Evolutionary conservation across 2,113 vertebrate genomes (phyloP).

Genomic region (Hymenochirus boettgeri): DNA sequence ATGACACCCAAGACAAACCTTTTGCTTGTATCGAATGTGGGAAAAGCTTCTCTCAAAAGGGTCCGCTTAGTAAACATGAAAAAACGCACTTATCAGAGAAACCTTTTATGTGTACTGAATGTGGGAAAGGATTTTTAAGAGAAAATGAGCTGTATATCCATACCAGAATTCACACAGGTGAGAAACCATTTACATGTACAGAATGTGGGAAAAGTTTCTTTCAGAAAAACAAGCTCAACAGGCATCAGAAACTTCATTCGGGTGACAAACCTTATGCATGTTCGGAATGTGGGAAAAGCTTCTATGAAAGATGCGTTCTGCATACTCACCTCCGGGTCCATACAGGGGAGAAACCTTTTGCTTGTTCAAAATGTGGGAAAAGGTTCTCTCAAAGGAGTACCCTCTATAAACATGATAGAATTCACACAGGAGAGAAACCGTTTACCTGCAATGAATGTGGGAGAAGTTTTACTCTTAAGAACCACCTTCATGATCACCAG

Average conservation of each 20-base stretch:
- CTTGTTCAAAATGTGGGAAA: constrained; percentile 49
- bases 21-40: constrained; percentile 12
- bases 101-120: constrained; percentile 20
- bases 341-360: constrained; percentile 52
- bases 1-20: constrained; percentile 8
- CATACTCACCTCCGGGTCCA: constrained; percentile 55
- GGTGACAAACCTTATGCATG: constrained; percentile 53
- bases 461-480: constrained; percentile 28
- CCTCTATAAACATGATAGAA: constrained; percentile 53
- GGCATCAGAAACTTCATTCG: constrained; percentile 48
- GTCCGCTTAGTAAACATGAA: constrained; percentile 18
- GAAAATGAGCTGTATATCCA: constrained; percentile 46
- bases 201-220: constrained; percentile 48
- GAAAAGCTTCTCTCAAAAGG: constrained; percentile 13
- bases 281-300: constrained; percentile 51
- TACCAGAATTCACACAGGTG: constrained; percentile 47
- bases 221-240: constrained; percentile 37
- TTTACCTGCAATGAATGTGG: constrained; percentile 46
- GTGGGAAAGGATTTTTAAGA: constrained; percentile 29
- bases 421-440: constrained; percentile 55
- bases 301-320: constrained; percentile 50
- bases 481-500: constrained; percentile 20
- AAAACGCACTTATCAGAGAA: constrained; percentile 25
- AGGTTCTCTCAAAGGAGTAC: constrained; percentile 49
- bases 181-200: constrained; percentile 49